phyloP scores from a whole-genome alignment of 2,888 invertebrate species.

The Dryococelus australis region DNA sequence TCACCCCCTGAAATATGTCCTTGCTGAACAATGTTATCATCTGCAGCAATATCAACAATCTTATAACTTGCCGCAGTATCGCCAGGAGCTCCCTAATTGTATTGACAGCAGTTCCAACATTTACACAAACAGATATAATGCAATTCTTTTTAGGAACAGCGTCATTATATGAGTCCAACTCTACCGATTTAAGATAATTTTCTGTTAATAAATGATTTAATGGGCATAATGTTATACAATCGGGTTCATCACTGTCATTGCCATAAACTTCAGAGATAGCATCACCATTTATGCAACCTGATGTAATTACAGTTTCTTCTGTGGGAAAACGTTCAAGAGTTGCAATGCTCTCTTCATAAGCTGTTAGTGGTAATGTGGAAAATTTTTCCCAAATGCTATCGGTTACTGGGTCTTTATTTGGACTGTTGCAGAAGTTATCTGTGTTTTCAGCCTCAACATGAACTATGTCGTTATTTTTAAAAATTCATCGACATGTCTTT shows the following conservation, averaged over 20 bases:
- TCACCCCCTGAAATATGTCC: not conserved
- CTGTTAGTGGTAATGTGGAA: not conserved
- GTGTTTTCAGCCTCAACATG: not conserved
- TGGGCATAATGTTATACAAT: no score
- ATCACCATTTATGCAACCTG: not conserved
- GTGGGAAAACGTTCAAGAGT: not conserved
- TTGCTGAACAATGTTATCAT: not conserved
- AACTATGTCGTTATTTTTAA: not conserved
- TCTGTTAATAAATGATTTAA: no score
- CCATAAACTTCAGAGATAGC: no score
- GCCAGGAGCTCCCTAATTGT: no score
- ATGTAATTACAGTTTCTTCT: constrained; percentile 1
- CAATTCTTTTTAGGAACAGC: no score
- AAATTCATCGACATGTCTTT: not conserved
- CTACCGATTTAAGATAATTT: no score
- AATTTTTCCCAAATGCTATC: not conserved
- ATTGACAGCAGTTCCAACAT: no score
- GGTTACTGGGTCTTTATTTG: not conserved
- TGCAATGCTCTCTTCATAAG: not conserved
- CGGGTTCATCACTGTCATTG: no score
- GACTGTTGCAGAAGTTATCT: not conserved
- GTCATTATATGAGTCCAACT: no score
- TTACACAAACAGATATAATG: no score
- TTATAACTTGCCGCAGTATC: not conserved
- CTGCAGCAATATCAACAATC: not conserved